Conservation (phyloP, 2,888 invertebrate species). For the Drosophila meridiana region DNA sequence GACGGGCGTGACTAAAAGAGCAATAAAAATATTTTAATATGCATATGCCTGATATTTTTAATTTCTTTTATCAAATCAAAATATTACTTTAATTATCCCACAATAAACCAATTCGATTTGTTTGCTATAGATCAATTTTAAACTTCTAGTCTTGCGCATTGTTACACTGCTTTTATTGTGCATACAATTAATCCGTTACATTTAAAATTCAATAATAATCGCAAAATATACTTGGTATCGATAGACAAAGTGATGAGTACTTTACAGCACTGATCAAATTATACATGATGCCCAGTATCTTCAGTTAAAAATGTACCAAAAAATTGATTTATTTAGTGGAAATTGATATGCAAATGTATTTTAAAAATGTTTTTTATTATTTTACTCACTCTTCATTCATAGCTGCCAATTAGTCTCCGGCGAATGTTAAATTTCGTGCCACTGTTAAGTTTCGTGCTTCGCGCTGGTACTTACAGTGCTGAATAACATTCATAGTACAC, state of each 20-base stretch:
- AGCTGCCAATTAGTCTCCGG: too few relatives aligned
- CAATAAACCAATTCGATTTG: background rate
- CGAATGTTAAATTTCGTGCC: conserved; percentile 18
- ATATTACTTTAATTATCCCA: background rate
- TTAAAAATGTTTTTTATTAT: background rate
- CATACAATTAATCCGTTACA: background rate
- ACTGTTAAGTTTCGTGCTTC: conserved; percentile 7
- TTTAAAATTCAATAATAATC: background rate
- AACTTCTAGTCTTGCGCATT: too few relatives aligned
- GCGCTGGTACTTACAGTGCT: conserved; percentile 1
- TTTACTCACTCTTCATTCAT: background rate
- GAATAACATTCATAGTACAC: conserved; percentile 12
- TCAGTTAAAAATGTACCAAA: background rate
- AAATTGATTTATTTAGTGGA: background rate
- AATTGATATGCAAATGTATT: too few relatives aligned
- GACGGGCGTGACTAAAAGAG: conserved; percentile 54
- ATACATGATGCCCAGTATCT: background rate
- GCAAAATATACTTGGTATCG: conserved; percentile 7
- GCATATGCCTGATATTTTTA: background rate
- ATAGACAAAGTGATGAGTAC: background rate
- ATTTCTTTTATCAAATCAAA: background rate
- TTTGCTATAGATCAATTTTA: background rate
- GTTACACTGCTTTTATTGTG: background rate
- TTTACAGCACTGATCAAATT: conserved; percentile 1
- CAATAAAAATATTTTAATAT: background rate